Base-by-base conservation (phyloP, 2,797 vertebrate genomes). In the Anomalospiza imberbis region DNA sequence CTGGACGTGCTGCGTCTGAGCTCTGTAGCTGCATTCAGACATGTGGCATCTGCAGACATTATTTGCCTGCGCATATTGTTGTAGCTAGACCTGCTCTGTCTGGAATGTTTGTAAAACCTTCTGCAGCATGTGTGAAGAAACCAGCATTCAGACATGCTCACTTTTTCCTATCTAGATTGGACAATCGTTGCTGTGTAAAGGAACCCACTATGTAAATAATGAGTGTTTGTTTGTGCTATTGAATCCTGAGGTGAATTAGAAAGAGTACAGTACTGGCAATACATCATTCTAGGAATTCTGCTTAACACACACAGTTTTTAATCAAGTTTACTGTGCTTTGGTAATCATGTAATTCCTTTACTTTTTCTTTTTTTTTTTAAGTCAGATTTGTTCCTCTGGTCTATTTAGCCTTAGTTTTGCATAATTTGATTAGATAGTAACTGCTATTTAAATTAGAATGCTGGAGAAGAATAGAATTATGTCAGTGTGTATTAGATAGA, bases 241-340 rank as follows among this genome's bases (percentile, higher is more conserved):
- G 88, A 93, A 91, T 77, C 83, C 77, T 94, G 88, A 91, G 88
- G 90, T 93, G 90, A 91, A 91, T 94, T 90, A 91, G 71, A 62
- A 93, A 74, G 78, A 88, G 40, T 54, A 57, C 67, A 77, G 65
- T 82, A 50, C 78, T 76, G 88, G 79, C 68, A 89, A 60, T 91
- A 66, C 44, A 75, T 89, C 70, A 32, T 75, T 84, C 87, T 73
- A 63, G 85, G 79, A 87, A 90, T 90, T 93, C 62, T 72, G 53
- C 55, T 93, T 81, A 71, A 85, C 24, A 58, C 40, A n/a, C 17
- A n/a, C 0, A 1, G 45, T n/a, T 95, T 68, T 91, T 80, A 86
- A 89, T 92, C 31, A 54, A 40, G 31, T 88, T 94, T 84, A 57
- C 55, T 80, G 32, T 70, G 74, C 55, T 86, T 90, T 28, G 53